Evolutionary conservation across 1,140 invertebrate genomes (phyloP).

Genomic region (Teleopsis dalmanni): DNA sequence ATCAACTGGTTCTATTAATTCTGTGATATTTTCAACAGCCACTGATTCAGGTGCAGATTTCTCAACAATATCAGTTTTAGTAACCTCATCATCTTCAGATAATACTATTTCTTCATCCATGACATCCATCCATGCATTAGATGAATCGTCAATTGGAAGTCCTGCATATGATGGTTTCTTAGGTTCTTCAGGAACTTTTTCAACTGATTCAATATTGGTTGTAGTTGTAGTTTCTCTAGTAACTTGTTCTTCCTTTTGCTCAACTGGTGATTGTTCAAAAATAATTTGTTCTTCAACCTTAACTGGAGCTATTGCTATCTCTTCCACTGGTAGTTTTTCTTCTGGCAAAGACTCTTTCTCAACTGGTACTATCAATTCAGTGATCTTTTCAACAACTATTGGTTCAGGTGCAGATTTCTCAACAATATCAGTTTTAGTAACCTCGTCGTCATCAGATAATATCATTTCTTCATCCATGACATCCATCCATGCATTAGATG

Average conservation of each 20-base stretch:
- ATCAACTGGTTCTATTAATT: conserved; percentile 3
- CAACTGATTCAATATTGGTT: too few relatives aligned
- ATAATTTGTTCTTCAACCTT: neutral
- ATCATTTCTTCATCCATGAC: conserved; percentile 42
- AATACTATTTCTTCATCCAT: conserved; percentile 47
- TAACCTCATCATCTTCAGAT: conserved; percentile 9
- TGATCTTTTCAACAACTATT: too few relatives aligned
- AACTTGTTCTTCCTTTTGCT: neutral
- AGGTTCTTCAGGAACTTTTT: neutral
- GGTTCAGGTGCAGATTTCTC: conserved; percentile 46
- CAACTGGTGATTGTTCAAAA: neutral
- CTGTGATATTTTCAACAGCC: neutral
- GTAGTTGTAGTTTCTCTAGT: neutral
- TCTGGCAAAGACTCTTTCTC: conserved; percentile 19
- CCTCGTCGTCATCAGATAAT: conserved; percentile 14
- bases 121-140: conserved; percentile 47
- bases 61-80: neutral
- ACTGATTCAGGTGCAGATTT: neutral
- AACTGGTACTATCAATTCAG: too few relatives aligned
- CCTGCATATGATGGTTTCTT: conserved; percentile 34
- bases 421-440: conserved; percentile 26
- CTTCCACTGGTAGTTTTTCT: conserved; percentile 27
- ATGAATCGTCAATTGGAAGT: conserved; percentile 44
- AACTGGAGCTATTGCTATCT: neutral
- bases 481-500: conserved; percentile 47